Percentiles rank a stretch among this genome's conserved stretches.
Conservation (phyloP, 1,140 invertebrate species). For the Drosophila ohnishii region DNA sequence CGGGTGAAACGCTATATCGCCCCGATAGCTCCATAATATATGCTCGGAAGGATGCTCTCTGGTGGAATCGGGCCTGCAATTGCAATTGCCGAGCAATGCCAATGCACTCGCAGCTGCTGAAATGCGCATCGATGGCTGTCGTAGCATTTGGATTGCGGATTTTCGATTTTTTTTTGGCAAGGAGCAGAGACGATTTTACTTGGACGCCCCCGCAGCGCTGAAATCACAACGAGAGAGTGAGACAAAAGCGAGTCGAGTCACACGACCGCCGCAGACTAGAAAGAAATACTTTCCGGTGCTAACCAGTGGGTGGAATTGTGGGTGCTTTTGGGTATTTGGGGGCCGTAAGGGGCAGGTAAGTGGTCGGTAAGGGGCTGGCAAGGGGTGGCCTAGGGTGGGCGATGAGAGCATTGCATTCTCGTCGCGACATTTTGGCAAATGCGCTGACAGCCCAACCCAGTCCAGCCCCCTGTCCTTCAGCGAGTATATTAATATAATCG, state of each 20-base stretch:
- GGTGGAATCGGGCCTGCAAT: constrained; percentile 20
- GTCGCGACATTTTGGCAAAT: constrained; percentile 39
- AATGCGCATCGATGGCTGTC: constrained; percentile 40
- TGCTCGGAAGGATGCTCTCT: constrained; percentile 30
- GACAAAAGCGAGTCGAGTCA: constrained; percentile 63
- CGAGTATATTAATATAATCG: constrained; percentile 53
- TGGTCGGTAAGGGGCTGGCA: constrained; percentile 4
- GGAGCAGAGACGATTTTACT: constrained; percentile 44
- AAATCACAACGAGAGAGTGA: constrained; percentile 12
- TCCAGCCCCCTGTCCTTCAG: constrained; percentile 48
- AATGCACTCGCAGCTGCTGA: constrained; percentile 35
- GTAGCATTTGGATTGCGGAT: constrained; percentile 28
- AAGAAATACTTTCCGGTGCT: constrained; percentile 45
- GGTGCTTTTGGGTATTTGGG: constrained; percentile 4
- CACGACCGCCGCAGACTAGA: constrained; percentile 48
- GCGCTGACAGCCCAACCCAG: constrained; percentile 42
- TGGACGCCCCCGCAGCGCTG: constrained; percentile 26
- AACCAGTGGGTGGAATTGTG: constrained; percentile 36
- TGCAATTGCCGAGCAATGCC: constrained; percentile 36
- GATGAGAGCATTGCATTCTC: constrained; percentile 48
- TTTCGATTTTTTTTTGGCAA: constrained; percentile 47
- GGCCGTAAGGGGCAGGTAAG: constrained; percentile 20
- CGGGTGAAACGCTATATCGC: constrained; percentile 31
- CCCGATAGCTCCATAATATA: constrained; percentile 33
- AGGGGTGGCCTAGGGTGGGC: constrained; percentile 11